Evolutionary conservation across 2,888 invertebrate genomes (phyloP), one percentile per base, ranked within the genome.

Genomic region (Brachypalpus laphriformis): DNA sequence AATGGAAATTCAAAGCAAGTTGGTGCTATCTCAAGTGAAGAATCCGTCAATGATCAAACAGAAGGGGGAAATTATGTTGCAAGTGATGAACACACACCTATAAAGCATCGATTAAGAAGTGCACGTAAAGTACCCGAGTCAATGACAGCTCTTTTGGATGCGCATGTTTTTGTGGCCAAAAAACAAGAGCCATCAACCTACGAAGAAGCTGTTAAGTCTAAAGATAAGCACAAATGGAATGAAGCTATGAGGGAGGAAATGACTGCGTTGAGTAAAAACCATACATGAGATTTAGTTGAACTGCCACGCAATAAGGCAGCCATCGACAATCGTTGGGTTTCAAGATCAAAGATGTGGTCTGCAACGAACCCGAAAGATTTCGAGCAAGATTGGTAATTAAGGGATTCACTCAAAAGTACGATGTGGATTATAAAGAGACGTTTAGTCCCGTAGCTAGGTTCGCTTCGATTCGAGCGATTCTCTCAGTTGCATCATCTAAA

Each of bases 261-360:
- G 3, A 20, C 11, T 8, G 70, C 70, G 11, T 47, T 70, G n/a
- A 9, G 3, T 9, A 16, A 34, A 9, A 57, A 57, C 28, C 8
- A 57, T 22, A 49, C 70, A 14, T 57, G 57, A 20, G 16, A 71
- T 8, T 14, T 57, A 4, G 47, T 71, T 6, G 22, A 70, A 28
- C 7, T 22, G n/a, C n/a, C n/a, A n/a, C n/a, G n/a, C n/a, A n/a
- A n/a, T n/a, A n/a, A n/a, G n/a, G n/a, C n/a, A n/a, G n/a, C n/a
- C n/a, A n/a, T n/a, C n/a, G n/a, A n/a, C n/a, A n/a, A n/a, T n/a
- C n/a, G n/a, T n/a, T n/a, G n/a, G n/a, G n/a, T n/a, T n/a, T n/a
- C n/a, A n/a, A n/a, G n/a, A n/a, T n/a, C n/a, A n/a, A n/a, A n/a
- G n/a, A n/a, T n/a, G n/a, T n/a, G n/a, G n/a, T 31, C 37, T 0